Base-by-base conservation (phyloP, 2,888 invertebrate species). In the Lasiommata megera region DNA sequence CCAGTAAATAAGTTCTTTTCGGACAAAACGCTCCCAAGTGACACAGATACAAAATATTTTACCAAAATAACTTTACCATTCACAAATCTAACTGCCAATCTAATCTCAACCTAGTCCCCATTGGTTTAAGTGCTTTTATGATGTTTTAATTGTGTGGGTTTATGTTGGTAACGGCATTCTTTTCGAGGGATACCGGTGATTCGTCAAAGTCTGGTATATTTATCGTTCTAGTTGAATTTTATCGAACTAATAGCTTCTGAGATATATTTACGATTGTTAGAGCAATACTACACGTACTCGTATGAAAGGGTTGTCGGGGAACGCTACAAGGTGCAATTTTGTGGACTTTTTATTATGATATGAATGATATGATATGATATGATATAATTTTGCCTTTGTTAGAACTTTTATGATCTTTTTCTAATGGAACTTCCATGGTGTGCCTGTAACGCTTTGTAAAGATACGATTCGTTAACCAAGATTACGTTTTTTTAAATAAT, bases 221-320 rank as follows among this genome's bases (percentile, higher is more conserved):
- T 89, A 89, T 89, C 86, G 89, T 88, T 88, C 81, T 84, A 86
- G 85, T 87, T 87, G 88, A 88, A 88, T 89, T 88, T 89, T 89
- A 89, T 89, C 88, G 86, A 80, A 88, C 88, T 88, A 89, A 89
- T 89, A 89, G 88, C 80, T 75, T 72, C 69, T 69, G 84, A 88
- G 88, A 89, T 88, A 84, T 79, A 89, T 89, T 88, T 88, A 88
- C 88, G 88, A 87, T 88, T 85, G 86, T 79, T 70, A 77, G 73
- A 73, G 77, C 79, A 79, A 77, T 75, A 23, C 23, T 23, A 3
- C 5, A 3, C 75, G 74, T 69, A 77, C 74, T n/a, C n/a, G n/a
- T n/a, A 74, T 76, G 74, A 77, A 79, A 86, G 88, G 89, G 88
- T 88, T 87, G 60, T 52, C 55, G 34, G 48, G 34, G 28, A 52